Evolutionary conservation across 2,888 invertebrate species (phyloP).

Genomic region (Lasius platythorax): DNA sequence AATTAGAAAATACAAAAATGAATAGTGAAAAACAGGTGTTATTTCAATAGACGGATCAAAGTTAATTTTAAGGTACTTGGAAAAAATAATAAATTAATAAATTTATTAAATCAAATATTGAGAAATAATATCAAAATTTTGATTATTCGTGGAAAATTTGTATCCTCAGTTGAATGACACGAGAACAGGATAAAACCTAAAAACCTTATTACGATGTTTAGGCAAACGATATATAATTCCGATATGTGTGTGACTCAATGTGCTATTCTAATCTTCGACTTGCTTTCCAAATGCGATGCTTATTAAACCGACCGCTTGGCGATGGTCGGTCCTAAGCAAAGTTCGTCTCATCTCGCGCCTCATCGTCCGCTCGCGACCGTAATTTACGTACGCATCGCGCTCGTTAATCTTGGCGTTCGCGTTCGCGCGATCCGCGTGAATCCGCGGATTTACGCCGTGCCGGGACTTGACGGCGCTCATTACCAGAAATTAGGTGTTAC

Average conservation of each 20-base stretch:
- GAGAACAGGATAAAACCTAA: not conserved
- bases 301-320: conserved; percentile 12
- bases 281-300: not conserved
- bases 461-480: conserved; percentile 33
- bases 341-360: conserved; percentile 28
- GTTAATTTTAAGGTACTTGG: not conserved
- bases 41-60: not conserved
- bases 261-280: not conserved
- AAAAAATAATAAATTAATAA: not conserved
- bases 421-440: conserved; percentile 50
- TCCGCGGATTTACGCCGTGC: conserved; percentile 43
- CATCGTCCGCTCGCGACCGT: conserved; percentile 27
- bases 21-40: not conserved
- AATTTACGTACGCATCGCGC: conserved; percentile 49
- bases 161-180: not conserved
- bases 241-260: not conserved
- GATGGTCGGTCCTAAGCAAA: conserved; percentile 22
- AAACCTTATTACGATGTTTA: not conserved
- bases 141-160: not conserved
- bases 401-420: conserved; percentile 50
- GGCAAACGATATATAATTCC: not conserved
- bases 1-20: not conserved
- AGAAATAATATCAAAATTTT: not conserved
- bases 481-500: conserved; percentile 54
- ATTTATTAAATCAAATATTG: not conserved